Evolutionary conservation across 2,113 vertebrate species (phyloP).

Genomic region (Clarias macrocephalus): DNA sequence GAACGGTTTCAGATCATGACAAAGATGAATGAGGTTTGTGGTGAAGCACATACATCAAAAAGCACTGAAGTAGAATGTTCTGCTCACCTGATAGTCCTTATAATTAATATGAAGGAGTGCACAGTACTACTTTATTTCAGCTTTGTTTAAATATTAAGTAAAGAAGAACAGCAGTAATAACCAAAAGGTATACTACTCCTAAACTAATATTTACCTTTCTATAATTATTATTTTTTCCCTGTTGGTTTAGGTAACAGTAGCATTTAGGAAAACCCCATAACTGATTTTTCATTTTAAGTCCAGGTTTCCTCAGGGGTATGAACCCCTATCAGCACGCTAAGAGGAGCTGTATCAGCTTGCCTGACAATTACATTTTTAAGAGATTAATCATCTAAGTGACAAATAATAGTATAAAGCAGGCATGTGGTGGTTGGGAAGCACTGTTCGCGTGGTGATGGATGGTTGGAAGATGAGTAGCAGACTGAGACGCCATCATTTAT

Average conservation of each 20-base stretch:
- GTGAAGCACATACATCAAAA: slow-evolving; percentile 55
- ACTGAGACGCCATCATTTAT: slow-evolving; percentile 23
- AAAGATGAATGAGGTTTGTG: slow-evolving; percentile 54
- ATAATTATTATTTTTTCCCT: neutral
- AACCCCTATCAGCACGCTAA: slow-evolving; percentile 43
- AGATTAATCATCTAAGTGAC: slow-evolving; percentile 54
- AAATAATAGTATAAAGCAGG: slow-evolving; percentile 51
- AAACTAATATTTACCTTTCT: neutral
- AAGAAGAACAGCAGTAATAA: neutral
- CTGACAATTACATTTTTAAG: slow-evolving; percentile 50
- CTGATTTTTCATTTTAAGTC: slow-evolving; percentile 40
- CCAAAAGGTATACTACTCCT: neutral
- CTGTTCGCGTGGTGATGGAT: slow-evolving; percentile 37
- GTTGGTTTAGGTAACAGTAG: neutral
- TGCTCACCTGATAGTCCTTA: slow-evolving; percentile 24
- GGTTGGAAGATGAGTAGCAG: slow-evolving; percentile 34
- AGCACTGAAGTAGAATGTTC: slow-evolving; percentile 50
- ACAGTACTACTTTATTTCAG: neutral
- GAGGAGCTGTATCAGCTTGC: slow-evolving; percentile 48
- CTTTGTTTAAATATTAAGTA: too few species aligned
- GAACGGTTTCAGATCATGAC: slow-evolving; percentile 49
- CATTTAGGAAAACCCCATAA: slow-evolving; percentile 34
- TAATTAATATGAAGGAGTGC: neutral
- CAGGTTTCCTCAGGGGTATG: slow-evolving; percentile 27
- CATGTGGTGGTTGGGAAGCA: slow-evolving; percentile 36